Conservation (phyloP, 1,140 invertebrate genomes). For the Psilanteris sp. region DNA sequence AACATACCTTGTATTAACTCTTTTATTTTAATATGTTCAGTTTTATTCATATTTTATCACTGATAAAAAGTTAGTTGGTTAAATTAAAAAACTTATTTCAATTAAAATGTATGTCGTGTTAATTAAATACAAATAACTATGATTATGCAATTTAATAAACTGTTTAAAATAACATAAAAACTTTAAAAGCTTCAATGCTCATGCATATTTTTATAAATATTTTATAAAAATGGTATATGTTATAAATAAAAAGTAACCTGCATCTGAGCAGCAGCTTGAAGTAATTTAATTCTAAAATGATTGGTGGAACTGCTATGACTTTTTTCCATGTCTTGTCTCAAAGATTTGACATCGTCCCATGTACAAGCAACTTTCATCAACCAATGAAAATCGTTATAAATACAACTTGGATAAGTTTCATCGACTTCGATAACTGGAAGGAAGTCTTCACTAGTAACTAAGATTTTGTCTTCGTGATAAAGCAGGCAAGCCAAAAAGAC, state of each 20-base stretch:
- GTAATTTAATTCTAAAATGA: constrained; percentile 94
- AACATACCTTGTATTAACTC: no score
- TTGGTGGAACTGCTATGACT: constrained; percentile 91
- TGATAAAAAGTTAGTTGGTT: no score
- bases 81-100: no score
- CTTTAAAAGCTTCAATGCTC: no score
- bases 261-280: constrained; percentile 95
- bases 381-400: constrained; percentile 97
- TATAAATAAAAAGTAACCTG: constrained; percentile 83
- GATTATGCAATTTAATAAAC: no score
- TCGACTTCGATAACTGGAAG: constrained; percentile 97
- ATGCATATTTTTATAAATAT: no score
- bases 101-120: no score
- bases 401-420: constrained; percentile 94
- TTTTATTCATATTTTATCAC: no score
- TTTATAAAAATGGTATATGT: no score
- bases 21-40: no score
- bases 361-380: constrained; percentile 97
- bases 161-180: no score
- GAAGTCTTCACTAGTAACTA: constrained; percentile 97
- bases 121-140: no score
- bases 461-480: constrained; percentile 95
- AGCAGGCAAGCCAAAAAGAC: constrained; percentile 95
- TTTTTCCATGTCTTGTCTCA: constrained; percentile 95
- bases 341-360: constrained; percentile 96